Evolutionary conservation across 2,888 invertebrate species (phyloP).

Genomic region (Norana najaformis): DNA sequence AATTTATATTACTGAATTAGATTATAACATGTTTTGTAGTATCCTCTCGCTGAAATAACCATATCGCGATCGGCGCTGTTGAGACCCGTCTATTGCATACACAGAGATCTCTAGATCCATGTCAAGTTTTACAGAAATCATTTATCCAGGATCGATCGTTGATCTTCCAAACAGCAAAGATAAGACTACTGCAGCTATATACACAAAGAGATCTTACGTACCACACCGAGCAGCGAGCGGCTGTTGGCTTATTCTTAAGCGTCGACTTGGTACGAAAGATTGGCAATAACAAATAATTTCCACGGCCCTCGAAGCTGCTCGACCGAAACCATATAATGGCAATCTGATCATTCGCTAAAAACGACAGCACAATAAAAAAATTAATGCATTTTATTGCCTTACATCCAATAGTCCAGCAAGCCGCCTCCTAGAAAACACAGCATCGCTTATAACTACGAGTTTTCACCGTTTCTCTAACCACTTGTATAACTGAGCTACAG

Average conservation of each 20-base stretch:
- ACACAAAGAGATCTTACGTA: not conserved
- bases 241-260: not conserved
- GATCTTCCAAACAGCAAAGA: not conserved
- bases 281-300: not conserved
- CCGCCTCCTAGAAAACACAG: constrained; percentile 13
- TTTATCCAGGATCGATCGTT: not conserved
- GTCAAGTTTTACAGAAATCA: not conserved
- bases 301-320: constrained; percentile 2
- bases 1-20: not conserved
- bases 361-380: not conserved
- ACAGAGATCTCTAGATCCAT: not conserved
- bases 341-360: not conserved
- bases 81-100: not conserved
- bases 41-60: not conserved
- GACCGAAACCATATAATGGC: not conserved
- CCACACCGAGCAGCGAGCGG: not conserved
- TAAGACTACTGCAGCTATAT: not conserved
- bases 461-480: not conserved
- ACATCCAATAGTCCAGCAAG: not conserved
- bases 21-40: not conserved
- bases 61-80: not conserved
- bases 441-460: not conserved
- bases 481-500: no score
- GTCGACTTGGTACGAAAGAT: not conserved
- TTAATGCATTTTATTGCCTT: not conserved